Conservation (phyloP, 2,797 vertebrate genomes). For the Gadopsis marmoratus region DNA sequence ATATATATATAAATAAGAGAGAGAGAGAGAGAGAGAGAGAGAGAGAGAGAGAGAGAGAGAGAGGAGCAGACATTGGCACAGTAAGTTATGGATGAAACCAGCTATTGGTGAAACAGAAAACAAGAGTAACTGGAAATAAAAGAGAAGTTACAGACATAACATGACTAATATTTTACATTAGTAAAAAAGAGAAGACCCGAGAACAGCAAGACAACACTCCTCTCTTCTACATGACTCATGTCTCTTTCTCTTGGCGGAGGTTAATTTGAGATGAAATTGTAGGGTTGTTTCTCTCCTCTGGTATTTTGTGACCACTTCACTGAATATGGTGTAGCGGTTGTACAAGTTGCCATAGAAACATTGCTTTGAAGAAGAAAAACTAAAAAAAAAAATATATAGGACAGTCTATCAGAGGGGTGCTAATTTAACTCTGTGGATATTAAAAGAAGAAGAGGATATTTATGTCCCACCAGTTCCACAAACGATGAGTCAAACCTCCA, state of each 20-base stretch:
- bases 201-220: not conserved
- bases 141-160: not conserved
- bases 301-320: conserved; percentile 33
- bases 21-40: no score
- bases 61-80: not conserved
- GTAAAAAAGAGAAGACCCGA: not conserved
- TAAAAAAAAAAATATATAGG: not conserved
- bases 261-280: conserved; percentile 27
- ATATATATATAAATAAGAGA: no score
- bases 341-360: conserved; percentile 10
- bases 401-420: no score
- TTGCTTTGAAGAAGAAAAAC: not conserved
- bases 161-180: not conserved
- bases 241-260: not conserved
- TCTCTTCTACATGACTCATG: not conserved
- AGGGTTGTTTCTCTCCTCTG: conserved; percentile 10
- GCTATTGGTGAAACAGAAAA: not conserved
- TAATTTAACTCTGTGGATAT: no score
- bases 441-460: not conserved
- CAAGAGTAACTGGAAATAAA: not conserved
- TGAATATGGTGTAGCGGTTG: not conserved
- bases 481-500: no score
- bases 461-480: no score
- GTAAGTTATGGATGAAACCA: not conserved
- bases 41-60: not conserved